Base-by-base conservation (phyloP, 2,888 invertebrate species). In the Brachypterus glaber region DNA sequence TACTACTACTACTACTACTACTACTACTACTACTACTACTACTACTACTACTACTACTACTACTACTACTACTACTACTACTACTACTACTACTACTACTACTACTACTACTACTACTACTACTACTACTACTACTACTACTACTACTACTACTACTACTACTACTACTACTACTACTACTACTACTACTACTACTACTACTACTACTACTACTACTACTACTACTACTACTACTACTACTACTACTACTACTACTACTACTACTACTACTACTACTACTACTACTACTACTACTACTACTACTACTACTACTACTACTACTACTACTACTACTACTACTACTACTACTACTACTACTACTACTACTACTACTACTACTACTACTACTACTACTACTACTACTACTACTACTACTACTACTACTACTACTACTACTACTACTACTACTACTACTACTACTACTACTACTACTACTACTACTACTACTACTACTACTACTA, bases 31-130 rank as follows among this genome's bases (percentile, higher is more conserved):
- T n/a, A n/a, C n/a, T n/a, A 24, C 24, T 24, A 24, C 24, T 24
- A 24, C 24, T 24, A 24, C 24, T 24, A 24, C 24, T 24, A 24
- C 24, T 24, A 24, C 24, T 24, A 24, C 24, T 24, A 24, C 24
- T 24, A 24, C 24, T 24, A 24, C 24, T 24, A 24, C 24, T 24
- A 24, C 24, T 24, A 24, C 24, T 24, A 24, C 24, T 24, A 24
- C 24, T 24, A 24, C 24, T 24, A 24, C 24, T 24, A 24, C 24
- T 24, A 24, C 24, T 24, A 24, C 24, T 24, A 24, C 24, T 24
- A 24, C 24, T 24, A 24, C 24, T 24, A 24, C 24, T 24, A 24
- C 24, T 24, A 24, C 24, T 24, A 24, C 24, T 24, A 24, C 24
- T 24, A 24, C 24, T 24, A 24, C 24, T 24, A 24, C 24, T 24